Percentiles rank a stretch among this genome's conserved stretches.
Conservation (phyloP, 2,797 vertebrate species). For the Falco novaeseelandiae region DNA sequence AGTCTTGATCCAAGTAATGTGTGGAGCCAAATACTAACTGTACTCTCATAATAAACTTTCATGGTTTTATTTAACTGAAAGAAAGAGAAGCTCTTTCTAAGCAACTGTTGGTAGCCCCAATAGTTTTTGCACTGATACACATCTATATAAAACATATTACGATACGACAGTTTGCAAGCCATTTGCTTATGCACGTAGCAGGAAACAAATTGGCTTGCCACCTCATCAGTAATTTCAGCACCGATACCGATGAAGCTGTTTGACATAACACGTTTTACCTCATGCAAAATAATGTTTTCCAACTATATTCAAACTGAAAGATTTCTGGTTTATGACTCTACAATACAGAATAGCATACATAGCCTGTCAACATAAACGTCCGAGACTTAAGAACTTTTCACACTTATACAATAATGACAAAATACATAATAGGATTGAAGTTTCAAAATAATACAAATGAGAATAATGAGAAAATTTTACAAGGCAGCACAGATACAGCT, state of each 20-base stretch:
- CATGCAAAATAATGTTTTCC: neutral
- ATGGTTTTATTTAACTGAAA: neutral
- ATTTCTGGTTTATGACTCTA: neutral
- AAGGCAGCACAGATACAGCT: neutral
- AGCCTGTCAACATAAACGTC: neutral
- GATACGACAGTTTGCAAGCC: neutral
- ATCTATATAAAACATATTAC: neutral
- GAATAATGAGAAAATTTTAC: neutral
- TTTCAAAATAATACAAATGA: neutral
- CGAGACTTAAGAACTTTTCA: neutral
- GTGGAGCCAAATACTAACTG: neutral
- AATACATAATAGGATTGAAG: neutral
- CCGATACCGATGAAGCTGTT: neutral
- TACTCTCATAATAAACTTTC: neutral
- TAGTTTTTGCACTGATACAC: neutral
- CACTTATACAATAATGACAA: neutral
- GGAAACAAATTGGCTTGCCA: neutral
- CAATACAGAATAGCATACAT: neutral
- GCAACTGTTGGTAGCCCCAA: neutral
- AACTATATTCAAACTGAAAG: neutral
- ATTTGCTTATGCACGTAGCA: neutral
- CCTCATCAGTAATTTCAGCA: neutral
- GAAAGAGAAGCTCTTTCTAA: neutral
- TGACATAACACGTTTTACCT: accelerated
- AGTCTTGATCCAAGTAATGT: neutral